Conservation (phyloP, 1,140 invertebrate species). For the Leucophenga varia region DNA sequence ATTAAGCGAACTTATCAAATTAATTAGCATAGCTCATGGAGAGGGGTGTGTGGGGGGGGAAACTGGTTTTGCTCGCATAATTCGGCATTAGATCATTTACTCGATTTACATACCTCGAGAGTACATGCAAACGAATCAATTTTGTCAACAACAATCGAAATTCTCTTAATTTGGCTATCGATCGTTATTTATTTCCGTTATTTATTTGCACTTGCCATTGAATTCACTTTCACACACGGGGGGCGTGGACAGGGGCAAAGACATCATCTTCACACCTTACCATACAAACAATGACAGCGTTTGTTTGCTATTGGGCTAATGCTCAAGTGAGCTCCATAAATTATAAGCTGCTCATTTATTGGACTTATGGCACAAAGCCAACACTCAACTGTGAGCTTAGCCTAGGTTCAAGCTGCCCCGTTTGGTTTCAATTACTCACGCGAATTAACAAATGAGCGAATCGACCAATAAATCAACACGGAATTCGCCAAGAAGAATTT, state of each 20-base stretch:
- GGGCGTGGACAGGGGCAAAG: slow-evolving; percentile 6
- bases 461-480: slow-evolving; percentile 38
- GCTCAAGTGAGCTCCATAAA: slow-evolving; percentile 33
- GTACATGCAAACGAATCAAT: slow-evolving; percentile 22
- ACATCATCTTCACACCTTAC: slow-evolving; percentile 31
- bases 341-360: slow-evolving; percentile 30
- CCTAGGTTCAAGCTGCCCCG: slow-evolving; percentile 13
- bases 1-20: slow-evolving; percentile 29
- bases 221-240: slow-evolving; percentile 31
- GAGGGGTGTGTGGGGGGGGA: slow-evolving; percentile 16
- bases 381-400: slow-evolving; percentile 15
- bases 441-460: slow-evolving; percentile 23
- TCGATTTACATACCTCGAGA: slow-evolving; percentile 35
- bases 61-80: slow-evolving; percentile 19
- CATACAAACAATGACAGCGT: slow-evolving; percentile 15
- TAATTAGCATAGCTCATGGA: slow-evolving; percentile 33
- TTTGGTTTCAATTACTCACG: slow-evolving; percentile 39
- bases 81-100: slow-evolving; percentile 31
- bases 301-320: slow-evolving; percentile 16
- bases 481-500: slow-evolving; percentile 24
- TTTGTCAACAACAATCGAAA: slow-evolving; percentile 28
- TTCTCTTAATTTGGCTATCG: slow-evolving; percentile 9
- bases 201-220: no score
- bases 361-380: slow-evolving; percentile 28
- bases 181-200: slow-evolving; percentile 22